Conservation (phyloP, 1,140 invertebrate species). For the Rhyzopertha dominica region DNA sequence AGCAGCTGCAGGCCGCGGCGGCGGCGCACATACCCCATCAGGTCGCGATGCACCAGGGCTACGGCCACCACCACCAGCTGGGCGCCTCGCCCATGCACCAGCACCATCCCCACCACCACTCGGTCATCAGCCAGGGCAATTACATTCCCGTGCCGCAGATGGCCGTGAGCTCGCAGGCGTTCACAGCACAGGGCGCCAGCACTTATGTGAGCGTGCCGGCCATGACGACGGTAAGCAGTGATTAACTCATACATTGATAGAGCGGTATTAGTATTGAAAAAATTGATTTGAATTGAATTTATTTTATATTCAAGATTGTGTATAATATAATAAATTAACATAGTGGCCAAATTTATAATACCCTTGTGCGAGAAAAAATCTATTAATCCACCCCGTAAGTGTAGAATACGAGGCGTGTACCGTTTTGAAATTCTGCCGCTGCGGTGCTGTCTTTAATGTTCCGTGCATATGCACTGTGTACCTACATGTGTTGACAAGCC, state of each 20-base stretch:
- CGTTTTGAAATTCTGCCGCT: too few species aligned
- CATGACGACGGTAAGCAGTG: constrained; percentile 55
- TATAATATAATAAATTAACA: too few species aligned
- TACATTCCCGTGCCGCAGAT: constrained; percentile 49
- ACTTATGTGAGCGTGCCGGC: constrained; percentile 47
- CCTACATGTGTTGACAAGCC: too few species aligned
- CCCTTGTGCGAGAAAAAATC: too few species aligned
- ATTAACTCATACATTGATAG: constrained; percentile 49
- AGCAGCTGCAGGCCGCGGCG: constrained; percentile 42
- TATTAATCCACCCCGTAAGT: too few species aligned
- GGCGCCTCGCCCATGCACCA: constrained; percentile 43
- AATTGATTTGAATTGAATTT: constrained; percentile 4
- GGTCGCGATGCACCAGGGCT: constrained; percentile 46
- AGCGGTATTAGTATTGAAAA: constrained; percentile 36
- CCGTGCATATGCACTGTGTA: too few species aligned
- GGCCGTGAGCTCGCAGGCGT: constrained; percentile 52
- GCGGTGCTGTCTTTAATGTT: too few species aligned
- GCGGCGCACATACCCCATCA: constrained; percentile 44
- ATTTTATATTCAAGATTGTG: too few species aligned
- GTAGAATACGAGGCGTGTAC: too few species aligned
- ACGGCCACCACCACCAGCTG: constrained; percentile 42
- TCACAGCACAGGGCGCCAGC: constrained; percentile 48
- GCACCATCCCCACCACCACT: constrained; percentile 51
- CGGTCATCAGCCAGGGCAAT: constrained; percentile 53
- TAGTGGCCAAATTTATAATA: too few species aligned